phyloP scores from a whole-genome alignment of 2,113 vertebrate genomes.

The Leuciscus idus region DNA sequence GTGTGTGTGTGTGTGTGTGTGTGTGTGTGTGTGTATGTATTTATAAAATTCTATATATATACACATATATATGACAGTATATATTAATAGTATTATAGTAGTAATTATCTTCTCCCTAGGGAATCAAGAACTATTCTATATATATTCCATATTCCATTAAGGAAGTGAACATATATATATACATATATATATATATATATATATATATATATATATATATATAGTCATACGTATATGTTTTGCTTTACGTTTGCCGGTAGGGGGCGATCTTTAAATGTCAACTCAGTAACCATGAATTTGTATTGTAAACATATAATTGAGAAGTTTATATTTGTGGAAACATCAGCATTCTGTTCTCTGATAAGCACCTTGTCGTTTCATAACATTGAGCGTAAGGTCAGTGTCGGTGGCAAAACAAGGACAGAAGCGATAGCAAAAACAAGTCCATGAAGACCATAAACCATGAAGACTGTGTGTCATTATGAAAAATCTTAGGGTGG shows the following conservation, averaged over 20 bases:
- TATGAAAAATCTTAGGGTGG: conserved; percentile 36
- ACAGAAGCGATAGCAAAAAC: conserved; percentile 8
- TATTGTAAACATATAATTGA: not conserved
- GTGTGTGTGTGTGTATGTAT: too few species aligned
- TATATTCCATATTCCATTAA: too few species aligned
- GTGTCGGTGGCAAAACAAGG: not conserved
- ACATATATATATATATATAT: too few species aligned
- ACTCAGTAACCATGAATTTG: not conserved
- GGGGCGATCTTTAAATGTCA: not conserved
- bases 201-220: too few species aligned
- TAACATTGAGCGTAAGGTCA: not conserved
- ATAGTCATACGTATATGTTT: not conserved
- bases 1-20: too few species aligned
- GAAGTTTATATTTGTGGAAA: not conserved
- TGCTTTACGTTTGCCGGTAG: not conserved
- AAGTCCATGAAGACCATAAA: conserved; percentile 19
- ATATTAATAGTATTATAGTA: too few species aligned
- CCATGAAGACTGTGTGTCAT: conserved; percentile 15
- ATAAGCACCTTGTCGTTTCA: not conserved
- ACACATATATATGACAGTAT: too few species aligned
- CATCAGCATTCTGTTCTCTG: not conserved
- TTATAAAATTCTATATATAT: too few species aligned
- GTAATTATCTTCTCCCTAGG: too few species aligned
- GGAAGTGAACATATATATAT: too few species aligned
- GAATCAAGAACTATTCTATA: too few species aligned